Conservation (phyloP, 2,797 vertebrate species). For the Acomys russatus region DNA sequence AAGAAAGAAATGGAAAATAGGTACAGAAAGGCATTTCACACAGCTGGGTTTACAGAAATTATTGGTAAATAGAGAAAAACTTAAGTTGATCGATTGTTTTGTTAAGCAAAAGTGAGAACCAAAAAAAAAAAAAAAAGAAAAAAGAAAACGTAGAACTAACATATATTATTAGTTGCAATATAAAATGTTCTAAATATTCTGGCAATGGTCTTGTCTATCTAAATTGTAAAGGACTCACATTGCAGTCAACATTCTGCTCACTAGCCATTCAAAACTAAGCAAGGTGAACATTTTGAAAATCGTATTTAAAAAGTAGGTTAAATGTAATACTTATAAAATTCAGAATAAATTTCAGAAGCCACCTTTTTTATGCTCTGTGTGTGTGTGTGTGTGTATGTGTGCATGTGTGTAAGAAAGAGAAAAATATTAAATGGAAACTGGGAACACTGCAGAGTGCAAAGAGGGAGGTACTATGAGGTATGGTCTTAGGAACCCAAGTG, state of each 20-base stretch:
- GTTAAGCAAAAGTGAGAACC: background rate
- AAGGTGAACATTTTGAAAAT: background rate
- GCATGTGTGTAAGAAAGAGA: background rate
- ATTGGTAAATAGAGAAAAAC: background rate
- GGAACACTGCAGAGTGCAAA: background rate
- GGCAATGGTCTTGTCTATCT: background rate
- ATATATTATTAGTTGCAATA: background rate
- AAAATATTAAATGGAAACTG: slow-evolving; percentile 12
- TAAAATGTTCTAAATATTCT: background rate
- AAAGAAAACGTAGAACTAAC: background rate
- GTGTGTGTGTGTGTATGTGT: background rate
- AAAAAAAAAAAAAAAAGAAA: background rate
- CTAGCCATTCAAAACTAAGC: background rate
- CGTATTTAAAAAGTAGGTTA: background rate
- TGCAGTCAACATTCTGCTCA: background rate
- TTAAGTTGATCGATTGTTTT: too few species aligned
- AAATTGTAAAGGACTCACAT: background rate
- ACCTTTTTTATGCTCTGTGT: background rate
- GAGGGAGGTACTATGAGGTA: background rate
- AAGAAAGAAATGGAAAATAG: background rate
- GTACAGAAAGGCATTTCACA: background rate
- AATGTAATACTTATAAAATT: slow-evolving; percentile 24
- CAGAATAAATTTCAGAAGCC: background rate
- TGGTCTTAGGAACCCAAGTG: background rate
- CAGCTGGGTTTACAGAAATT: background rate